A percentile compares a stretch with the other conserved stretches of the same genome.
These are phyloP conservation scores for Arctia plantaginis DNA, from an alignment of 2,888 invertebrate genomes.

Conservation along the genomic window DNA sequence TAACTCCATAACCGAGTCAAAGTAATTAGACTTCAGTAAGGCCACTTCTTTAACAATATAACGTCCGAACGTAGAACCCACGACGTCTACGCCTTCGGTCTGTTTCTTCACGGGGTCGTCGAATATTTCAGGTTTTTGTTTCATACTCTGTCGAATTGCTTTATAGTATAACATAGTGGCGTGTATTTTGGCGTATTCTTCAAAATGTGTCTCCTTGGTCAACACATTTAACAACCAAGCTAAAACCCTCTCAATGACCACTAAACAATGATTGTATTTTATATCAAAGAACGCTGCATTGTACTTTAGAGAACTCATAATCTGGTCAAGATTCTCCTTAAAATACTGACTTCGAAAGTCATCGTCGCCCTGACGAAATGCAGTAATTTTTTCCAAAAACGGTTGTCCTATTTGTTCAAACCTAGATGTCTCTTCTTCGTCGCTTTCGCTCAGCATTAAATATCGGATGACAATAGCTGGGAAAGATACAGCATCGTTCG, in stretches of 20 bases:
- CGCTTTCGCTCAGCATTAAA: conserved; percentile 58
- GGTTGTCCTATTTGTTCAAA: conserved; percentile 53
- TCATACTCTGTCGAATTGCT: conserved; percentile 58
- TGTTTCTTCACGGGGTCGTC: conserved; percentile 43
- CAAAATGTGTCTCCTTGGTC: conserved; percentile 61
- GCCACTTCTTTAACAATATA: conserved; percentile 60
- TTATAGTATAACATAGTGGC: conserved; percentile 68
- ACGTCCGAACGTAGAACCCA: conserved; percentile 63
- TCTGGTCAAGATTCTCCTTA: conserved; percentile 39
- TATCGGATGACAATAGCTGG: conserved; percentile 62
- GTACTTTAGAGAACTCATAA: conserved; percentile 57
- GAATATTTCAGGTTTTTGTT: conserved; percentile 58
- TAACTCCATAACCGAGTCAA: conserved; percentile 60
- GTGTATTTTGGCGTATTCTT: conserved; percentile 58
- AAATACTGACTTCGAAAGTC: neutral
- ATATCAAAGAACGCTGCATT: conserved; percentile 60
- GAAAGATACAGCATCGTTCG: conserved; percentile 42
- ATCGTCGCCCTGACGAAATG: conserved; percentile 6
- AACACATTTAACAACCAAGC: conserved; percentile 57
- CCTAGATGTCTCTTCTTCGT: conserved; percentile 51
- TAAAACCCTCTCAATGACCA: conserved; percentile 59
- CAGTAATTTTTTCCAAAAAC: conserved; percentile 58
- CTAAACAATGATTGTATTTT: conserved; percentile 57
- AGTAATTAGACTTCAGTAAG: conserved; percentile 58
- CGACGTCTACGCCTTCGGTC: conserved; percentile 55